phyloP scores from a whole-genome alignment of 2,113 vertebrate genomes.

The Prolemur simus region DNA sequence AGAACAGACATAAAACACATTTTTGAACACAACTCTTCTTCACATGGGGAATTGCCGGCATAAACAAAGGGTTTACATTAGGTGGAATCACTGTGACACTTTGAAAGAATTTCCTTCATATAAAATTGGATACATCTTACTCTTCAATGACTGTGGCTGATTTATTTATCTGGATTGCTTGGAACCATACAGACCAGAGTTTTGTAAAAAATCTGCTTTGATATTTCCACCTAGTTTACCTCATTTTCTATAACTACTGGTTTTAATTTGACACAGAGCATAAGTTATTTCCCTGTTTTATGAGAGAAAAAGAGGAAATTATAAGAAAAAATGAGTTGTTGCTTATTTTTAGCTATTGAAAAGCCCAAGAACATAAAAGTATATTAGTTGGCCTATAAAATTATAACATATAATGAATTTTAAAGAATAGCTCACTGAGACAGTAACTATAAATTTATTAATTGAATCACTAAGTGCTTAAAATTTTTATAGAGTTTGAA shows the following conservation, averaged over 20 bases:
- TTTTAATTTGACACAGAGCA: background rate
- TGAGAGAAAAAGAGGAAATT: background rate
- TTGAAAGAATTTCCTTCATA: background rate
- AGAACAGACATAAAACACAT: background rate
- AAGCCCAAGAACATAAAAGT: background rate
- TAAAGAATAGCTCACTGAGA: background rate
- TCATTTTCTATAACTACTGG: background rate
- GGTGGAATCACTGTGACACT: background rate
- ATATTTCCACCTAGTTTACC: background rate
- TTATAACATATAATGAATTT: background rate
- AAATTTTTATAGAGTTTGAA: background rate
- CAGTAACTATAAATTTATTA: background rate
- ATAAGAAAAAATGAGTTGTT: background rate
- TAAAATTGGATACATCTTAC: background rate
- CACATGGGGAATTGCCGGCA: background rate
- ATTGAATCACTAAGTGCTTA: background rate
- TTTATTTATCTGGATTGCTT: background rate
- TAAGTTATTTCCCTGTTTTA: background rate
- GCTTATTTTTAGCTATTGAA: background rate
- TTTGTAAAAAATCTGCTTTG: background rate
- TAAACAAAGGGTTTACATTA: background rate
- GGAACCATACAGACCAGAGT: background rate
- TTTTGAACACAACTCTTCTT: background rate
- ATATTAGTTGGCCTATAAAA: background rate
- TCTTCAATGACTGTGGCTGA: background rate